These are phyloP conservation scores for Heliopora coerulea DNA, from an alignment of 92 coral and sea anemone species.

Conservation along the genomic window DNA sequence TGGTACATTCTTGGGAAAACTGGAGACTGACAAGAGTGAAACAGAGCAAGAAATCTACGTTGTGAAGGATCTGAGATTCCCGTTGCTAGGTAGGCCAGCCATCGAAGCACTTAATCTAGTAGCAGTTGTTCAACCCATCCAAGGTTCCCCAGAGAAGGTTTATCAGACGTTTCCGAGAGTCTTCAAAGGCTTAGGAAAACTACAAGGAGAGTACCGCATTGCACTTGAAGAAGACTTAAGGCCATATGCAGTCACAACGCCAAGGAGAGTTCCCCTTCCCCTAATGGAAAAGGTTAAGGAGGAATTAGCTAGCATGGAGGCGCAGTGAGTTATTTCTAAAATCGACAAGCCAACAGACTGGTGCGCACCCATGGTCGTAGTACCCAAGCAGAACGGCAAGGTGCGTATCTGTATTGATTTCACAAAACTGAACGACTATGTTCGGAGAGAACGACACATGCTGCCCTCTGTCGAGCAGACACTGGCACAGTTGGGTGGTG, in stretches of 20 bases:
- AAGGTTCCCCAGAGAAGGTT: constrained; percentile 19
- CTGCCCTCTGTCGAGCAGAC: constrained; percentile 55
- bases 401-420: constrained; percentile 39
- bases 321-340: background rate
- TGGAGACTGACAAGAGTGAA: constrained; percentile 14
- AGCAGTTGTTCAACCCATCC: constrained; percentile 10
- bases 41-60: constrained; percentile 44
- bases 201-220: constrained; percentile 43
- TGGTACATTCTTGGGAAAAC: no score
- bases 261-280: background rate
- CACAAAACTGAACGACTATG: constrained; percentile 54
- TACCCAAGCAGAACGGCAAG: no score
- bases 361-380: no score
- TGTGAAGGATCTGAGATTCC: background rate
- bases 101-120: constrained; percentile 42
- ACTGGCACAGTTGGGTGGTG: constrained; percentile 51
- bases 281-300: background rate
- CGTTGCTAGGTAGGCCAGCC: background rate
- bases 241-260: constrained; percentile 6
- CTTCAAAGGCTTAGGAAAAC: constrained; percentile 1
- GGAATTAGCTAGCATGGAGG: background rate
- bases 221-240: constrained; percentile 39
- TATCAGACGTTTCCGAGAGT: constrained; percentile 44
- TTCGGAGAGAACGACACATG: constrained; percentile 56
- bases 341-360: background rate